phyloP scores from a whole-genome alignment of 2,888 invertebrate species.

The Drosophila cracens region DNA sequence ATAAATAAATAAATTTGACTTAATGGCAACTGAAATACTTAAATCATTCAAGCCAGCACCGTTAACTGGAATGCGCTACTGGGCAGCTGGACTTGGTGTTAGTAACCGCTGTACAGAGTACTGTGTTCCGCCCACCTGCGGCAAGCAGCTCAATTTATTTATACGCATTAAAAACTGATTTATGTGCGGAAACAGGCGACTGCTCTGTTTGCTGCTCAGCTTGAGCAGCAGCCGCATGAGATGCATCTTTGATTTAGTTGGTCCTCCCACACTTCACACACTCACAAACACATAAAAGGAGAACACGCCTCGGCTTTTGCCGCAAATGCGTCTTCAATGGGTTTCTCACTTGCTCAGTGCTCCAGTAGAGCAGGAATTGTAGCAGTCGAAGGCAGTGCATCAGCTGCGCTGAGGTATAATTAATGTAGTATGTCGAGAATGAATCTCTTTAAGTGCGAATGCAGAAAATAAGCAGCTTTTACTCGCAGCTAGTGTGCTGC shows the following conservation, averaged over 20 bases:
- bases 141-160: conserved; percentile 70
- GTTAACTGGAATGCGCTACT: conserved; percentile 1
- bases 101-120: conserved; percentile 15
- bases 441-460: conserved; percentile 49
- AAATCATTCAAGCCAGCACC: conserved; percentile 2
- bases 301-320: conserved; percentile 47
- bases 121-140: conserved; percentile 49
- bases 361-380: not conserved
- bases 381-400: conserved; percentile 27
- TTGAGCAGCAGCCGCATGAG: conserved; percentile 46
- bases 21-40: conserved; percentile 1
- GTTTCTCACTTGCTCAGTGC: conserved; percentile 55
- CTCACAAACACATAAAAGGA: not conserved
- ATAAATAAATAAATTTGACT: not conserved
- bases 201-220: conserved; percentile 13
- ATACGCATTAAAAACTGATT: conserved; percentile 77
- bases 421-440: conserved; percentile 62
- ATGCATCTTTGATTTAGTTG: conserved; percentile 73
- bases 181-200: conserved; percentile 61
- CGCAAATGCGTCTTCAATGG: conserved; percentile 77
- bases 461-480: conserved; percentile 10
- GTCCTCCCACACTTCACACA: conserved; percentile 9
- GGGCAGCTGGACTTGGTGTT: conserved; percentile 13
- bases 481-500: conserved; percentile 5
- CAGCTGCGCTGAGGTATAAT: conserved; percentile 62